Evolutionary conservation across 2,888 invertebrate genomes (phyloP).

Genomic region (Parnassius orleans): DNA sequence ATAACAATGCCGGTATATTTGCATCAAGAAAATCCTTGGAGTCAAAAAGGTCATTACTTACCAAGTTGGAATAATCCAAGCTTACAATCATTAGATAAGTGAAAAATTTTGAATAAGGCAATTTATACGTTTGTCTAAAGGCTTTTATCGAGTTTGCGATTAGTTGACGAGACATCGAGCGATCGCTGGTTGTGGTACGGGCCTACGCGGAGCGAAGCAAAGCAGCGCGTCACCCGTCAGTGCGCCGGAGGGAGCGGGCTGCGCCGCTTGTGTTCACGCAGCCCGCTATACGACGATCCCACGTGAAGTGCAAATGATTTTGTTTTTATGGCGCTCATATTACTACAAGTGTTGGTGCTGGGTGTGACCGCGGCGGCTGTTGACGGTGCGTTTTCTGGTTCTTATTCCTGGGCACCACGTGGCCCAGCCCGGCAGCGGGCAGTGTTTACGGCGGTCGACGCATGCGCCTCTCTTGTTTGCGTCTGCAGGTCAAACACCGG

Average conservation of each 20-base stretch:
- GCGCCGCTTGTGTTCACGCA: conserved; percentile 66
- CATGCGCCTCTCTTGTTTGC: conserved; percentile 73
- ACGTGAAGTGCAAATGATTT: conserved; percentile 84
- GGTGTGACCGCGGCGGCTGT: conserved; percentile 75
- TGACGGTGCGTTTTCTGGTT: conserved; percentile 65
- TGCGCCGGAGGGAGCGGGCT: conserved; percentile 70
- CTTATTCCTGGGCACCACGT: conserved; percentile 50
- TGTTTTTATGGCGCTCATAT: conserved; percentile 90
- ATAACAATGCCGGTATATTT: too few species aligned
- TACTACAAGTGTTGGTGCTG: conserved; percentile 84
- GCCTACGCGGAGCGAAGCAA: conserved; percentile 26
- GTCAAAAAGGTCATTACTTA: too few species aligned
- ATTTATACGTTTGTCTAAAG: background rate
- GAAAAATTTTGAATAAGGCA: too few species aligned
- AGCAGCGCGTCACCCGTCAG: conserved; percentile 42
- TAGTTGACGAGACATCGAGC: conserved; percentile 20
- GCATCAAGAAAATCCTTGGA: too few species aligned
- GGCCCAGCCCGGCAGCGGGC: conserved; percentile 54
- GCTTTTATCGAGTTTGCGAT: conserved; percentile 13
- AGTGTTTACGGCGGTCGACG: conserved; percentile 72
- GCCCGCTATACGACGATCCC: conserved; percentile 71
- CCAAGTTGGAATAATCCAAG: too few species aligned
- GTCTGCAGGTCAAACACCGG: conserved; percentile 74
- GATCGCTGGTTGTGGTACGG: conserved; percentile 21
- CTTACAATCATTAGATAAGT: too few species aligned